Conservation (phyloP, 2,888 invertebrate species). For the Pristionchus maxplancki region DNA sequence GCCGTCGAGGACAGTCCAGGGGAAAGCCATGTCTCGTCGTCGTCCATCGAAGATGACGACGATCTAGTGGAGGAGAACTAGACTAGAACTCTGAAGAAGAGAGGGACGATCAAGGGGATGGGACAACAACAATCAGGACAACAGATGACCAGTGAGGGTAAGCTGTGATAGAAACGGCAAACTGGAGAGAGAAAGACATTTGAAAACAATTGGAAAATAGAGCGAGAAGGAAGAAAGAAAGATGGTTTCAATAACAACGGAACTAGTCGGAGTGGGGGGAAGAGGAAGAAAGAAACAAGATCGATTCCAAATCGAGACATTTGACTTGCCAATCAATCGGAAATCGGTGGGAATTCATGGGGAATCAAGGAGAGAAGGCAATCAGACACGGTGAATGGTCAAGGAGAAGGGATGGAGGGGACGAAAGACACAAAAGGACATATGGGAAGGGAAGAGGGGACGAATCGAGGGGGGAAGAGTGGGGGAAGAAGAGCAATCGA, state of each 20-base stretch:
- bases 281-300: neutral
- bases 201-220: neutral
- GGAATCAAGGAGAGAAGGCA: constrained; percentile 18
- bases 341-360: neutral
- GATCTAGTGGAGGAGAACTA: constrained; percentile 16
- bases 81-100: neutral
- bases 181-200: neutral
- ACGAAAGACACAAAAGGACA: constrained; percentile 34
- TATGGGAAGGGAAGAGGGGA: neutral
- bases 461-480: neutral
- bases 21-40: constrained; percentile 45
- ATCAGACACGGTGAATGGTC: constrained; percentile 37
- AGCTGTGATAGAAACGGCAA: neutral
- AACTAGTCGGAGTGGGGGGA: neutral
- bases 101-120: neutral
- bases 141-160: neutral
- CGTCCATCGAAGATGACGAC: constrained; percentile 16
- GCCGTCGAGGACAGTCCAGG: neutral
- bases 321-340: constrained; percentile 3
- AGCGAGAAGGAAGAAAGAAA: neutral
- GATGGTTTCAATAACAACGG: neutral
- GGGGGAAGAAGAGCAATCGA: constrained; percentile 21
- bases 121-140: neutral
- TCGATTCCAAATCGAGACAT: neutral
- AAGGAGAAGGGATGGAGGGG: neutral